Conservation (phyloP, 92 coral and sea anemone species). For the Desmophyllum pertusum region DNA sequence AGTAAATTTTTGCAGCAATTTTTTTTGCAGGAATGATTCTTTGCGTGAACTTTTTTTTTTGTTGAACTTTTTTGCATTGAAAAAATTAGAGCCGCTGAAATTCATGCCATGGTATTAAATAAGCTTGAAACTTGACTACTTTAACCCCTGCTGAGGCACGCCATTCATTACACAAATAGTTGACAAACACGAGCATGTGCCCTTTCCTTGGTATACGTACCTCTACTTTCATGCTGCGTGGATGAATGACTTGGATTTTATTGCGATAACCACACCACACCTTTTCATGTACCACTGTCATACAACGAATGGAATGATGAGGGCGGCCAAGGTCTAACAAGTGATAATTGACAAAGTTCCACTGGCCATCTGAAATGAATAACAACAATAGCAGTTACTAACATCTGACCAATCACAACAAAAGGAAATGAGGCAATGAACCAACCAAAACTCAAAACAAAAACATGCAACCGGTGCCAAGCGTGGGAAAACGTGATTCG, state of each 20-base stretch:
- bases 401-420: neutral
- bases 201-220: constrained; percentile 39
- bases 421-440: neutral
- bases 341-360: constrained; percentile 97
- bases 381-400: neutral
- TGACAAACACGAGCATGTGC: too few species aligned
- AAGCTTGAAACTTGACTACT: too few species aligned
- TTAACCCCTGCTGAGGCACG: too few species aligned
- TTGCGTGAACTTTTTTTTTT: too few species aligned
- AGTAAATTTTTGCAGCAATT: too few species aligned
- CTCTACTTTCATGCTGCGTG: constrained; percentile 98
- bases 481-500: neutral
- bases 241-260: constrained; percentile 97
- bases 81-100: too few species aligned
- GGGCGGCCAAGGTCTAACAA: constrained; percentile 95
- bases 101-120: too few species aligned
- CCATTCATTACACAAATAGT: too few species aligned
- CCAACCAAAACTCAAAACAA: neutral
- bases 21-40: too few species aligned
- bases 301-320: constrained; percentile 97
- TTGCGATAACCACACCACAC: constrained; percentile 99
- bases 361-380: constrained; percentile 84
- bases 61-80: too few species aligned
- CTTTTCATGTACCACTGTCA: constrained; percentile 94
- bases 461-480: neutral